Base-by-base conservation (phyloP, 2,113 vertebrate species). In the Malurus cyaneus region DNA sequence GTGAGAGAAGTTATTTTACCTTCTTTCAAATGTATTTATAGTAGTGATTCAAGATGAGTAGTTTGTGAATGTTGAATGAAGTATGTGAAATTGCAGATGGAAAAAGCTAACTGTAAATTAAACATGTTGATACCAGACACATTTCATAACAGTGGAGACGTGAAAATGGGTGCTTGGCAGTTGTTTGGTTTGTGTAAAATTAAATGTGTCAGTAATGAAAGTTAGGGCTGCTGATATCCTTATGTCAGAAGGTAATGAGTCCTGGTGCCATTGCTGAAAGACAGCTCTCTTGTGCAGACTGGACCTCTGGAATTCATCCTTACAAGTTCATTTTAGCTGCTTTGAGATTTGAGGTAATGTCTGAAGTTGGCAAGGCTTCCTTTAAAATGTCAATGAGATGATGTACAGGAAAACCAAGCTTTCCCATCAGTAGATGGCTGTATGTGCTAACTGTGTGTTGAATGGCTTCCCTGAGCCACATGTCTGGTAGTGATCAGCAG, bases 351-450 rank as follows among this genome's bases (percentile, higher is more conserved):
- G 70, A 78, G 46, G 25, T 36, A 53, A 17, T 86, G 4, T 5
- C 28, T 66, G 32, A 46, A 74, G 18, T 57, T 82, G 44, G 46
- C 2, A 10, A 86, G 32, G 56, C 72, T 83, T 52, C 18, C 34
- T 80, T 80, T 79, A 70, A 80, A 39, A 23, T 74, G 44, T 66
- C 44, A 44, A 16, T 25, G 32, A 34, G 65, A 18, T 9, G 42
- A 17, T 83, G 39, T 20, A 29, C 15, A 29, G 74, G 46, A 47
- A 18, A 59, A 60, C 34, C 41, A 62, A 88, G 39, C 52, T 19
- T 91, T 93, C 23, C 44, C 31, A 94, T 93, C 93, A 95, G 85
- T 78, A 92, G 94, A 53, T 90, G 90, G 88, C 92, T 83, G 88
- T 95, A 53, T 88, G 56, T 81, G 64, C 84, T 64, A 91, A 26